Conservation (phyloP, 2,797 vertebrate species). For the Danio kyathit region DNA sequence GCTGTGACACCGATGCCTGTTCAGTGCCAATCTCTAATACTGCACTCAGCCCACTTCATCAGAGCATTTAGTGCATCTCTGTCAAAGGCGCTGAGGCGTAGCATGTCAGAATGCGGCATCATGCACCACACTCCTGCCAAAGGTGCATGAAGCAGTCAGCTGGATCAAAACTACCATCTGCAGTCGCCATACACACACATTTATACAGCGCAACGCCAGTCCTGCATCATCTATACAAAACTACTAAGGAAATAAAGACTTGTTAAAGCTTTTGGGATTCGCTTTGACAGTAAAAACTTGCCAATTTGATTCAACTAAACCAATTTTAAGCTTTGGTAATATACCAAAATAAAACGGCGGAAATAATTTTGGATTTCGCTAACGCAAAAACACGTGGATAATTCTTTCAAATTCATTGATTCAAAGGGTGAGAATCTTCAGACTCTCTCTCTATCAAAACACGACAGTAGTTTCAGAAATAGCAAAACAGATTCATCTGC, state of each 20-base stretch:
- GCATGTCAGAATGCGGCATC: conserved; percentile 31
- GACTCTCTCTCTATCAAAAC: conserved; percentile 27
- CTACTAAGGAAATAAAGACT: background rate
- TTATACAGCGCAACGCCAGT: conserved; percentile 28
- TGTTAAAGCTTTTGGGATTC: background rate
- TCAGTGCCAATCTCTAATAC: conserved; percentile 34
- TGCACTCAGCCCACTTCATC: conserved; percentile 4
- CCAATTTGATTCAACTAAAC: background rate
- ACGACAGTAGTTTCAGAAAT: conserved; percentile 61
- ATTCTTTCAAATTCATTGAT: conserved; percentile 30
- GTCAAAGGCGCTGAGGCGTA: conserved; percentile 42
- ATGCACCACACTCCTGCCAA: conserved; percentile 49
- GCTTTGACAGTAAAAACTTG: conserved; percentile 6
- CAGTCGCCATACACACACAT: conserved; percentile 43
- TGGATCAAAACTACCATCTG: conserved; percentile 58
- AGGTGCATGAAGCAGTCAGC: conserved; percentile 70
- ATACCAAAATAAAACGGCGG: conserved; percentile 38
- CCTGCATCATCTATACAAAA: background rate
- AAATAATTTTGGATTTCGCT: conserved; percentile 47
- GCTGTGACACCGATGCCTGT: conserved; percentile 4
- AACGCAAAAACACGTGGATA: conserved; percentile 55
- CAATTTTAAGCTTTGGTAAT: conserved; percentile 41
- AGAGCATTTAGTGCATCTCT: conserved; percentile 40
- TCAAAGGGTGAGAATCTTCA: conserved; percentile 47
- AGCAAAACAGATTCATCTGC: conserved; percentile 66